Evolutionary conservation across 2,797 vertebrate genomes (phyloP).

Genomic region (Arnoldichthys spilopterus): DNA sequence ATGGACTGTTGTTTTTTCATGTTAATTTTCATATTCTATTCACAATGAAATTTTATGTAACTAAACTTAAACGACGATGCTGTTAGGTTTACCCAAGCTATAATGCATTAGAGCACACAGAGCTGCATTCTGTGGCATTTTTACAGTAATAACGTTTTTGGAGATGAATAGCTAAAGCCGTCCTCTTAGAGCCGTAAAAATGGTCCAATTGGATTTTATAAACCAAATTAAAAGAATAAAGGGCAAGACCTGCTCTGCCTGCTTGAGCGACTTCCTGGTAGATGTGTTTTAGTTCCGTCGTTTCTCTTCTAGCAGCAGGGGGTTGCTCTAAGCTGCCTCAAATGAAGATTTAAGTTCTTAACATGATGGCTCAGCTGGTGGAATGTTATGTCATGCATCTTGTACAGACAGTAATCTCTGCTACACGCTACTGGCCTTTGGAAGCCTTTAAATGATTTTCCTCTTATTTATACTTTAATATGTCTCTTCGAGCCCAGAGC

Average conservation of each 20-base stretch:
- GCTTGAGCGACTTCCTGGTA: conserved; percentile 26
- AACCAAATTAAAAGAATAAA: neutral
- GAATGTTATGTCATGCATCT: conserved; percentile 65
- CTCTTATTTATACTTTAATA: neutral
- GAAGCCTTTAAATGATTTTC: neutral
- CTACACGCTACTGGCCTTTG: neutral
- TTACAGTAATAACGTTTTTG: too few relatives aligned
- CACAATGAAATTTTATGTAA: too few relatives aligned
- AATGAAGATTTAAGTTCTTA: conserved; percentile 71
- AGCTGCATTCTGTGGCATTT: too few relatives aligned
- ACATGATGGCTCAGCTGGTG: conserved; percentile 36
- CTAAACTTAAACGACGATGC: too few relatives aligned
- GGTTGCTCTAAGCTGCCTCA: conserved; percentile 61
- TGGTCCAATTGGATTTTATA: neutral
- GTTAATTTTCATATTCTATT: too few relatives aligned
- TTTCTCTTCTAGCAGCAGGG: conserved; percentile 42
- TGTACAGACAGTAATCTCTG: conserved; percentile 52
- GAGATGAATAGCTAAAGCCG: too few relatives aligned
- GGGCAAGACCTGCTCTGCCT: neutral
- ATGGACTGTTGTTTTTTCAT: too few relatives aligned
- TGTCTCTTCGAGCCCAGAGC: neutral
- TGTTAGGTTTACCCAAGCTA: too few relatives aligned
- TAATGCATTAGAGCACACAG: too few relatives aligned
- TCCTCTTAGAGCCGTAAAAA: neutral
- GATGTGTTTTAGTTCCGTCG: conserved; percentile 41